Evolutionary conservation across 2,888 invertebrate species (phyloP).

Genomic region (Eumacrocentrus americanus): DNA sequence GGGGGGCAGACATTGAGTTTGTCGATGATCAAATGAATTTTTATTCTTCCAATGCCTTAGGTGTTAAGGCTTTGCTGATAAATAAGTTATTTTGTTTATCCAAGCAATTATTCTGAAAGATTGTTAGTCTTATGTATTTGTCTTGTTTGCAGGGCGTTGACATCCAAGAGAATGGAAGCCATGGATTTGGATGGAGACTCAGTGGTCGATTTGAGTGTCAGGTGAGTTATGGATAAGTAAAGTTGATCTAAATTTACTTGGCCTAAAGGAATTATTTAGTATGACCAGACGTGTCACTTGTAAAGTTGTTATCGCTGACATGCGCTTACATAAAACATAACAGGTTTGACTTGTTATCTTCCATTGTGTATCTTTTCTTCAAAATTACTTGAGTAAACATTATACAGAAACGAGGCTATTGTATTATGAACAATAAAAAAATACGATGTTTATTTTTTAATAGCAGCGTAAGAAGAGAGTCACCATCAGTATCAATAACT

Average conservation of each 20-base stretch:
- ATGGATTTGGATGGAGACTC: slow-evolving; percentile 87
- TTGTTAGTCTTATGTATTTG: neutral
- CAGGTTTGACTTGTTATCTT: too few relatives aligned
- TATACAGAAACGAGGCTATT: too few relatives aligned
- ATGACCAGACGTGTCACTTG: too few relatives aligned
- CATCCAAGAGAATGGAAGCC: slow-evolving; percentile 64
- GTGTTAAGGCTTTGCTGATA: slow-evolving; percentile 1
- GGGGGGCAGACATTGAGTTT: too few relatives aligned
- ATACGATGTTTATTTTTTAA: slow-evolving; percentile 34
- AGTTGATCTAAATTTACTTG: slow-evolving; percentile 17
- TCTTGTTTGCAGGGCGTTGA: slow-evolving; percentile 39
- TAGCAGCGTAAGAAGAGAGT: slow-evolving; percentile 56
- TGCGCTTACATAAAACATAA: too few relatives aligned
- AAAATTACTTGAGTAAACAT: too few relatives aligned
- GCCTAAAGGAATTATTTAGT: neutral
- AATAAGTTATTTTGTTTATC: slow-evolving; percentile 4
- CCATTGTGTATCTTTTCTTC: too few relatives aligned
- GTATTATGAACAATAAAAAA: too few relatives aligned
- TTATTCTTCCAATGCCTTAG: neutral
- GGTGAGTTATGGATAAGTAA: too few relatives aligned
- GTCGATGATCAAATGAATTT: neutral
- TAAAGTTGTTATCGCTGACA: too few relatives aligned
- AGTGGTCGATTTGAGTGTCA: slow-evolving; percentile 87
- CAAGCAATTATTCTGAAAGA: neutral
- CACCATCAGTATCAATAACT: slow-evolving; percentile 45